A percentile compares a stretch with the other conserved stretches of the same genome.
Conservation (phyloP, 2,797 vertebrate species). For the Naso thynnoides region DNA sequence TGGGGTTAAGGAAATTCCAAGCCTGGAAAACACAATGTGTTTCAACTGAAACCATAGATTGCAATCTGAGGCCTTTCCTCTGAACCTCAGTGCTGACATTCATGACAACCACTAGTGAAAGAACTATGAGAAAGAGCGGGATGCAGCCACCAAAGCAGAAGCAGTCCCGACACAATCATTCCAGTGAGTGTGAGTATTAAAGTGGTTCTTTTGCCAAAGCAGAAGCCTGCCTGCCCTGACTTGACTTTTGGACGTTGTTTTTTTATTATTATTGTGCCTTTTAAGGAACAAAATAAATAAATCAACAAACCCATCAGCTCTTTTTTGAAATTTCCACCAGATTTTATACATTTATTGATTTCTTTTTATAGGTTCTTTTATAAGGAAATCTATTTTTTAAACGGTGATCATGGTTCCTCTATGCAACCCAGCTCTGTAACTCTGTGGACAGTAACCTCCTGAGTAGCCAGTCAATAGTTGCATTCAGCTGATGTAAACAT, state of each 20-base stretch:
- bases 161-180: constrained; percentile 58
- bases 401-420: constrained; percentile 71
- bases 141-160: constrained; percentile 71
- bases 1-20: constrained; percentile 36
- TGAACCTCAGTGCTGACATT: constrained; percentile 41
- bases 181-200: constrained; percentile 49
- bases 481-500: constrained; percentile 65
- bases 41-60: constrained; percentile 34
- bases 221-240: constrained; percentile 76
- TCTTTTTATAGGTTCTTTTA: constrained; percentile 75
- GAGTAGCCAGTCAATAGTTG: constrained; percentile 55
- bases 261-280: constrained; percentile 77
- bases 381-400: constrained; percentile 79
- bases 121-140: constrained; percentile 37
- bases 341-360: constrained; percentile 75
- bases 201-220: constrained; percentile 79
- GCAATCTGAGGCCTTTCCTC: constrained; percentile 55
- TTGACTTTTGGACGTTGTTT: constrained; percentile 67
- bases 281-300: constrained; percentile 62
- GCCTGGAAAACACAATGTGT: constrained; percentile 43
- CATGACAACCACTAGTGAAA: constrained; percentile 54
- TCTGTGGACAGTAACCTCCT: constrained; percentile 66
- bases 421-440: constrained; percentile 76
- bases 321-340: constrained; percentile 64
- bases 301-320: constrained; percentile 43